phyloP scores from a whole-genome alignment of 2,797 vertebrate genomes.

The Ptychobarbus kaznakovi region DNA sequence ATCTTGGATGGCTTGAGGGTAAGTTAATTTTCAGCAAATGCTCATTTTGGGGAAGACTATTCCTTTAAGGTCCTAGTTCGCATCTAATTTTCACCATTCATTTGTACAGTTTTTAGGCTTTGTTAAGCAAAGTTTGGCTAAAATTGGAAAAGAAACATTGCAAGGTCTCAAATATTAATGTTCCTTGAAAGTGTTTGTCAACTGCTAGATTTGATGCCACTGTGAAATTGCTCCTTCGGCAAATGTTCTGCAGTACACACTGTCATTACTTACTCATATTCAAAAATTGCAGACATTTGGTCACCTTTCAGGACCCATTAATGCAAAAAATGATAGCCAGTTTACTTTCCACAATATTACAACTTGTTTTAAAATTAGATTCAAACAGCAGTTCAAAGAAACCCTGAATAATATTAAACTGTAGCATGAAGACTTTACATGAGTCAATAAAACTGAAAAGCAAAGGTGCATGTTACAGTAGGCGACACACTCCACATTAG shows the following conservation, averaged over 20 bases:
- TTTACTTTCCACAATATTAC: constrained; percentile 19
- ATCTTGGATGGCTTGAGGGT: neutral
- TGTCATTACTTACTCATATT: constrained; percentile 10
- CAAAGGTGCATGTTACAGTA: neutral
- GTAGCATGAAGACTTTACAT: constrained; percentile 12
- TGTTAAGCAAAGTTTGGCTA: neutral
- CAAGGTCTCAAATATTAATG: neutral
- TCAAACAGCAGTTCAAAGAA: constrained; percentile 27
- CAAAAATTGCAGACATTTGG: neutral
- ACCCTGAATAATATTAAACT: constrained; percentile 2
- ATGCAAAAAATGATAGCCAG: neutral
- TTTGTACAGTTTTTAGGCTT: neutral
- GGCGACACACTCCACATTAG: neutral
- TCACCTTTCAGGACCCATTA: neutral
- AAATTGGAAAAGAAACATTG: neutral
- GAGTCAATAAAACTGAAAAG: constrained; percentile 23
- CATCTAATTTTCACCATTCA: neutral
- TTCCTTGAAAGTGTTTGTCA: constrained; percentile 4
- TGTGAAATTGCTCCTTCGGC: neutral
- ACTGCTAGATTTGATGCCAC: neutral
- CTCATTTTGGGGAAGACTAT: neutral
- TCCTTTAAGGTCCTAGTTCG: neutral
- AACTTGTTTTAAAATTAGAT: constrained; percentile 9
- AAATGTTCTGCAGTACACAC: neutral
- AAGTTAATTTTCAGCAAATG: neutral